These are phyloP conservation scores for Trigoniulus corallinus DNA, from an alignment of 1,140 invertebrate genomes.

Conservation along the genomic window DNA sequence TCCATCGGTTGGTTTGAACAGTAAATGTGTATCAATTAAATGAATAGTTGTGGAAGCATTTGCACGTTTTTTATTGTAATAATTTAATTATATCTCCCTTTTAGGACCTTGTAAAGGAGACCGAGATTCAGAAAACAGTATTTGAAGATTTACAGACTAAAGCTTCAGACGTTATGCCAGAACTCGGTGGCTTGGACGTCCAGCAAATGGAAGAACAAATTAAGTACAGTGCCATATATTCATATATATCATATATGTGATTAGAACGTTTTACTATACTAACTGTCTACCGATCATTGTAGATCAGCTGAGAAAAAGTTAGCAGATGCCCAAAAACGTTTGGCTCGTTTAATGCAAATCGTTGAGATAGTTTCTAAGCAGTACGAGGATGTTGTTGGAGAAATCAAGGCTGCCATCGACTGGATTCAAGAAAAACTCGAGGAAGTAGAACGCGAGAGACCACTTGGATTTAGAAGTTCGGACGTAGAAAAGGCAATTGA, in stretches of 20 bases:
- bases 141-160: conserved; percentile 8
- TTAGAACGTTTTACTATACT: too few species aligned
- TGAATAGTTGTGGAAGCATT: neutral
- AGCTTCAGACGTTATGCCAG: conserved; percentile 14
- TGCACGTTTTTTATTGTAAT: neutral
- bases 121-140: conserved; percentile 1
- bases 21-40: neutral
- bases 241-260: too few species aligned
- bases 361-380: conserved; percentile 40
- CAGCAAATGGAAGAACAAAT: conserved; percentile 74
- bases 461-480: conserved; percentile 40
- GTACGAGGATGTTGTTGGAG: conserved; percentile 44
- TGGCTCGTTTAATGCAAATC: conserved; percentile 46
- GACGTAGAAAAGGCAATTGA: conserved; percentile 16
- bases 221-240: conserved; percentile 24
- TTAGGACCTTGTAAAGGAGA: conserved; percentile 5
- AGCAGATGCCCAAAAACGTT: conserved; percentile 61
- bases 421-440: conserved; percentile 62
- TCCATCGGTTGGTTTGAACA: neutral
- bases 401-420: conserved; percentile 32
- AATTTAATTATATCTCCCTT: too few species aligned
- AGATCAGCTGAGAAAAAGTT: conserved; percentile 65
- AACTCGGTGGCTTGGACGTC: conserved; percentile 53
- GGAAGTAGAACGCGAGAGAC: conserved; percentile 31
- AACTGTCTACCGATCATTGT: too few species aligned